Percentiles rank a stretch among this genome's conserved stretches.
These are phyloP conservation scores for Heliornis fulica DNA, from an alignment of 2,113 vertebrate genomes.

Conservation along the genomic window DNA sequence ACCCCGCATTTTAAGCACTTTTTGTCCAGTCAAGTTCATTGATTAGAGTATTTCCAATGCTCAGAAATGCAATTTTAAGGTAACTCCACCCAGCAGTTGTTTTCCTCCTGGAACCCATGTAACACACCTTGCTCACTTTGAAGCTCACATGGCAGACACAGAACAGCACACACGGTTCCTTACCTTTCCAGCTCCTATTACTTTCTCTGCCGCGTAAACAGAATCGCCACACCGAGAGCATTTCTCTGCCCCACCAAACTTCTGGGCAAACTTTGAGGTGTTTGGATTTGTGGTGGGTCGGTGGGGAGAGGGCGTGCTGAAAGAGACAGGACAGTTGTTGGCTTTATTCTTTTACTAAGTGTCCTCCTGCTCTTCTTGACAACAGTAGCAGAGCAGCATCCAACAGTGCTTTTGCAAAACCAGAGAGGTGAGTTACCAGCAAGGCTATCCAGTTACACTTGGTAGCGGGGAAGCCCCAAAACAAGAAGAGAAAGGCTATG, in stretches of 20 bases:
- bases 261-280: constrained; percentile 93
- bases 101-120: background rate
- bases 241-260: constrained; percentile 90
- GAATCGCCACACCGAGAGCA: constrained; percentile 90
- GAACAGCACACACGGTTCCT: background rate
- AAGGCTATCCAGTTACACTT: background rate
- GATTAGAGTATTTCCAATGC: background rate
- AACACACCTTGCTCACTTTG: background rate
- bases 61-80: background rate
- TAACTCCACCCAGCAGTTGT: background rate
- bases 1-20: background rate
- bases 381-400: background rate
- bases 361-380: background rate
- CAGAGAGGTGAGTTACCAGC: background rate
- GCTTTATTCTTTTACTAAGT: background rate
- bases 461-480: background rate
- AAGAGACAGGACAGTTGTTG: background rate
- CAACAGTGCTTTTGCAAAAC: background rate
- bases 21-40: background rate
- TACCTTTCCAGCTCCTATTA: constrained; percentile 96
- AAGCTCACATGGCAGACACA: accelerated
- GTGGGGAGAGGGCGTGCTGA: constrained; percentile 75
- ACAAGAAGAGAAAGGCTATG: background rate
- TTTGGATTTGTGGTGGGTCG: constrained; percentile 89
- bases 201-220: constrained; percentile 93